Percentiles rank a stretch among this genome's conserved stretches.
These are phyloP conservation scores for Corapipo altera DNA, from an alignment of 2,113 vertebrate species.

Conservation along the genomic window DNA sequence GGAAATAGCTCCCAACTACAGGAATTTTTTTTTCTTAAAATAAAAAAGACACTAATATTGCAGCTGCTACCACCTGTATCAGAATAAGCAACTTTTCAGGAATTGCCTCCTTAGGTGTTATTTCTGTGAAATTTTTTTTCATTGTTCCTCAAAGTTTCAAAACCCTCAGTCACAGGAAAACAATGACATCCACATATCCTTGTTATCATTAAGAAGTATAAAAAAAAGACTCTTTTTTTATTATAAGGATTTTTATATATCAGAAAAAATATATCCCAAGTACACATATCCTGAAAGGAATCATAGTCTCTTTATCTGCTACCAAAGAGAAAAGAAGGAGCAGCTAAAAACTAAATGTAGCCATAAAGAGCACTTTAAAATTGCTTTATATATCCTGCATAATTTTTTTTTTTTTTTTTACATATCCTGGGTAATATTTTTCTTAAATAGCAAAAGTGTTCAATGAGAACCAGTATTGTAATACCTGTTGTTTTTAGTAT, in stretches of 20 bases:
- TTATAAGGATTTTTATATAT: neutral
- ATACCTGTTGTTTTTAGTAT: neutral
- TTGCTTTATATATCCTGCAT: neutral
- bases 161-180: neutral
- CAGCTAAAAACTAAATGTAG: neutral
- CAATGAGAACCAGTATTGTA: neutral
- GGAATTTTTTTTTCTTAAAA: neutral
- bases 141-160: neutral
- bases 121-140: neutral
- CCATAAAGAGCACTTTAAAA: neutral
- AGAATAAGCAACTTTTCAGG: neutral
- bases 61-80: neutral
- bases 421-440: neutral
- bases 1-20: neutral
- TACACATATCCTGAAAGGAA: neutral
- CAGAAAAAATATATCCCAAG: neutral
- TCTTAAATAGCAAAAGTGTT: neutral
- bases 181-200: neutral
- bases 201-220: neutral
- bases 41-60: neutral
- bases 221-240: neutral
- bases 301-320: neutral
- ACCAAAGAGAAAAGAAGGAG: neutral
- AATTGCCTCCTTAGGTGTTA: neutral
- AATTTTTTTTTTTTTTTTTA: neutral